Evolutionary conservation across 2,113 vertebrate genomes (phyloP), one percentile per base, ranked within the genome.

Genomic region (Gasterosteus nipponicus): DNA sequence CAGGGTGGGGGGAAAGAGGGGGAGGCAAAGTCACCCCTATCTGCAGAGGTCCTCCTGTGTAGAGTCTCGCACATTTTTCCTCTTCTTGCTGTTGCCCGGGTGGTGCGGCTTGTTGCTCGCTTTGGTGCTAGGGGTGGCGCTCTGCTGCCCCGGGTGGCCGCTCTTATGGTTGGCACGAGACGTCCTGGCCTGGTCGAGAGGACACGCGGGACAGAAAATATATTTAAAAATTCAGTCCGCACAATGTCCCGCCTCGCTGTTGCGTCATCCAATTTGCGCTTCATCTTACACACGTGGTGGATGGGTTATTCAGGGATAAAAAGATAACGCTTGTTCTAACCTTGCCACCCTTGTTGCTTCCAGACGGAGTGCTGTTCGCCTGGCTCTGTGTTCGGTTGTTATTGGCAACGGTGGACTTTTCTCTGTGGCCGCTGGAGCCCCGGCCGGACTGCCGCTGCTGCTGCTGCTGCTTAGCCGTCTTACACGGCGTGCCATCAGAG

Each of bases 401-500:
- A 53, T 71, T 77, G 57, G 87, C 90, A 4, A 92, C 94, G 71
- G 93, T 87, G 33, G 95, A 85, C 79, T 91, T 92, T 75, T 98
- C 97, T 90, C 95, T 94, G 94, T 90, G 96, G 77, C 91, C 76
- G 11, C 93, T 80, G 75, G 95, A 76, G 15, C 94, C 94, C 46
- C 94, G 94, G 81, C 94, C 95, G 74, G 95, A 91, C 90, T 96
- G 94, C 67, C 97, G 97, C 85, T 99, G 35, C 35, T 33, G 33
- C 33, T 38, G 35, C 35, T 38, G 35, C 67, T 98, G 97, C 85
- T 99, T 99, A 18, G 95, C 95, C 18, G 97, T 96, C 93, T 98
- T 99, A 92, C 95, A 97, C 8, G 97, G 97, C 69, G 97, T 99
- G 69, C 96, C 96, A 47, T 99, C 97, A 51, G 97, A 99, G 93